Percentiles rank a stretch among this genome's conserved stretches.
These are phyloP conservation scores for Saturnia pavonia DNA, from an alignment of 2,888 invertebrate species.

Conservation along the genomic window DNA sequence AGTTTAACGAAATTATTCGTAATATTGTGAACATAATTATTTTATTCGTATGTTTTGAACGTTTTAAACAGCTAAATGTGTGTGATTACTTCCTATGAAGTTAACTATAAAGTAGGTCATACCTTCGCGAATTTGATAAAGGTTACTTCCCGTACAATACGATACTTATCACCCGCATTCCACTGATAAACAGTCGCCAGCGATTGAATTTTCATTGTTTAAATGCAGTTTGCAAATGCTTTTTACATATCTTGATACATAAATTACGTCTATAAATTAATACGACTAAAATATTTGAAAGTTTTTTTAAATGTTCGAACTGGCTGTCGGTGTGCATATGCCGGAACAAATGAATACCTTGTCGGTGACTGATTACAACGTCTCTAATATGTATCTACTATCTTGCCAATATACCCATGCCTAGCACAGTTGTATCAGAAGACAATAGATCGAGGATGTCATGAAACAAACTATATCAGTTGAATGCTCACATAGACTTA, in stretches of 20 bases:
- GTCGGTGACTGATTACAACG: neutral
- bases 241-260: neutral
- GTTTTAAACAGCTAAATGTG: neutral
- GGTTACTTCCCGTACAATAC: conserved; percentile 43
- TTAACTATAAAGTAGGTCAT: conserved; percentile 23
- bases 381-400: too few relatives aligned
- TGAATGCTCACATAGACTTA: too few relatives aligned
- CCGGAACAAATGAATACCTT: neutral
- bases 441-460: too few relatives aligned
- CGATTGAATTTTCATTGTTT: conserved; percentile 21
- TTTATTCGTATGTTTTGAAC: neutral
- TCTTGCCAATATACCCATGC: too few relatives aligned
- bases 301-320: neutral
- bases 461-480: too few relatives aligned
- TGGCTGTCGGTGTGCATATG: neutral
- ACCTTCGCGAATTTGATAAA: conserved; percentile 33
- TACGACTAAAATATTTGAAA: neutral
- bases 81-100: conserved; percentile 11
- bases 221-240: neutral
- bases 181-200: neutral
- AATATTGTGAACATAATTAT: too few relatives aligned
- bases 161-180: conserved; percentile 37
- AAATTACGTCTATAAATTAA: neutral
- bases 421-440: too few relatives aligned
- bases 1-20: too few relatives aligned